Evolutionary conservation across 2,113 vertebrate species (phyloP).

Genomic region (Dipodomys stephensi): DNA sequence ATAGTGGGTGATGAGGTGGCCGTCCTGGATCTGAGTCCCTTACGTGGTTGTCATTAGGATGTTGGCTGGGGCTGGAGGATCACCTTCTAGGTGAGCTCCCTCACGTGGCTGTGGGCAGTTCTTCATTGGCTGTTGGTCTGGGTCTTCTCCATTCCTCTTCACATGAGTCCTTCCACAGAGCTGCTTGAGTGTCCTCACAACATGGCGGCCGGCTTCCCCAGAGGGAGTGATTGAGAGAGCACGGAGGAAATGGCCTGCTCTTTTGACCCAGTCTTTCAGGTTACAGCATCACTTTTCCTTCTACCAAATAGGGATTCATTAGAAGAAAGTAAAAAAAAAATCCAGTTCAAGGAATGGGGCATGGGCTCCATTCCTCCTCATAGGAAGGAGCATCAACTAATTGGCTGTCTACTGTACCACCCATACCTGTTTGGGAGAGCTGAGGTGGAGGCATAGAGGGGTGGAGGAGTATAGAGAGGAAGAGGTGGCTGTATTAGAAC

Average conservation of each 20-base stretch:
- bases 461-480: neutral
- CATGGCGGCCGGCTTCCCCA: neutral
- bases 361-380: neutral
- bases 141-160: neutral
- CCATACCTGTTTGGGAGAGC: rapidly evolving
- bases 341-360: neutral
- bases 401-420: neutral
- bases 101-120: neutral
- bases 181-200: neutral
- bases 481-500: too few species aligned
- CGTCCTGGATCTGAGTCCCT: neutral
- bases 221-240: neutral
- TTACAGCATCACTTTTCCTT: neutral
- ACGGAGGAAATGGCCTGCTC: neutral
- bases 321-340: neutral
- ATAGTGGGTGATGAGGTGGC: neutral
- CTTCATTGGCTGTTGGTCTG: neutral
- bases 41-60: neutral
- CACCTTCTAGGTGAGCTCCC: neutral
- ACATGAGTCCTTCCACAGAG: neutral
- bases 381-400: neutral
- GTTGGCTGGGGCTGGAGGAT: too few species aligned
- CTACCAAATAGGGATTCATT: neutral
- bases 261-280: neutral
- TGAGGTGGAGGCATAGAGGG: too few species aligned